Percentiles rank a stretch among this genome's conserved stretches.
Evolutionary conservation across 2,797 vertebrate species (phyloP).

Genomic region (Macroramphosus scolopax): DNA sequence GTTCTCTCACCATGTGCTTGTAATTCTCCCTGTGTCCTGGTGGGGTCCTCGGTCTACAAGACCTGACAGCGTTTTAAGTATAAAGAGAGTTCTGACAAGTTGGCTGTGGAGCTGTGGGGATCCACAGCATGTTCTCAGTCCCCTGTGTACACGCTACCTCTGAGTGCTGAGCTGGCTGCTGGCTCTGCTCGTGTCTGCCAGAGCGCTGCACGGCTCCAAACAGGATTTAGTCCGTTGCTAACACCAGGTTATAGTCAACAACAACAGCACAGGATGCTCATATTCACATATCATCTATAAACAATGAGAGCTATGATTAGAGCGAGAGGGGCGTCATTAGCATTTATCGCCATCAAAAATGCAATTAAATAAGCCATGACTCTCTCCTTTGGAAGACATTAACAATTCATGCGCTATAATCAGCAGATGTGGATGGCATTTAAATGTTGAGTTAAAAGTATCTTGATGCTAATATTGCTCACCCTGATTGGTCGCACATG

Average conservation of each 20-base stretch:
- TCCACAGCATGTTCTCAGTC: slow-evolving; percentile 63
- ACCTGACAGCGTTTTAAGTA: slow-evolving; percentile 18
- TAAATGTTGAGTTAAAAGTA: slow-evolving; percentile 39
- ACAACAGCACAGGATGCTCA: slow-evolving; percentile 35
- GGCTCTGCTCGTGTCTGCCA: slow-evolving; percentile 65
- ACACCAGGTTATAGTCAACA: slow-evolving; percentile 59
- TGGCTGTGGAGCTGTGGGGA: slow-evolving; percentile 60
- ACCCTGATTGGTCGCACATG: slow-evolving; percentile 37
- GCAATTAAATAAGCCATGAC: slow-evolving; percentile 34
- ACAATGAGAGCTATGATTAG: slow-evolving; percentile 29
- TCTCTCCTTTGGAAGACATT: no score
- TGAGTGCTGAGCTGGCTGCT: slow-evolving; percentile 69
- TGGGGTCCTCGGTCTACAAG: slow-evolving; percentile 62
- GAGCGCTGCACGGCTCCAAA: slow-evolving; percentile 57
- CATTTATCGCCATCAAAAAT: slow-evolving; percentile 46
- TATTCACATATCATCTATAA: slow-evolving; percentile 42
- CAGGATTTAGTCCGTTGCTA: slow-evolving; percentile 66
- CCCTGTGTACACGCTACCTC: slow-evolving; percentile 69
- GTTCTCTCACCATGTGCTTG: slow-evolving; percentile 1
- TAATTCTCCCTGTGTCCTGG: slow-evolving; percentile 40
- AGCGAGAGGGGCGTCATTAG: slow-evolving; percentile 24
- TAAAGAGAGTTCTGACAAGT: slow-evolving; percentile 55
- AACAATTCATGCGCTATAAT: slow-evolving; percentile 50
- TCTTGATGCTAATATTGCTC: slow-evolving; percentile 14
- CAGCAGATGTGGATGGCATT: slow-evolving; percentile 39